Conservation (phyloP, 2,797 vertebrate species). For the Micrastur ruficollis region DNA sequence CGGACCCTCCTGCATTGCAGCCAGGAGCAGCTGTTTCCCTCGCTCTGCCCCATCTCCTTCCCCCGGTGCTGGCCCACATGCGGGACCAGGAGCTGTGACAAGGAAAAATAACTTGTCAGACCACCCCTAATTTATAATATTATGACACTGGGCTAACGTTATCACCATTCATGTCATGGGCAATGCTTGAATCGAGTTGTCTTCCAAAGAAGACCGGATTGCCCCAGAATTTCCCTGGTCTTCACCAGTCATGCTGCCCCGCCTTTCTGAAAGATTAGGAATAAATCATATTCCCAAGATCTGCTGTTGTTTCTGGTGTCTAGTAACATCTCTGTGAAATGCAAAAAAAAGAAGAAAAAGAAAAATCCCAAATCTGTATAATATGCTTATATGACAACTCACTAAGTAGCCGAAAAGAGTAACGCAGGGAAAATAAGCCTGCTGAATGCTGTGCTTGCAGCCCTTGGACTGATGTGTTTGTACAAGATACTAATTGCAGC, state of each 20-base stretch:
- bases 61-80: background rate
- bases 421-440: background rate
- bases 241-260: background rate
- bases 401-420: background rate
- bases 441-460: background rate
- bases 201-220: background rate
- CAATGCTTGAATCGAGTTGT: background rate
- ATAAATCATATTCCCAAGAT: background rate
- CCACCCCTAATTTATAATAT: background rate
- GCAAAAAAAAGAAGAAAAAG: accelerated
- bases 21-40: background rate
- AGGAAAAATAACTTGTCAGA: background rate
- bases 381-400: background rate
- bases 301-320: background rate
- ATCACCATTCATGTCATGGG: background rate
- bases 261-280: background rate
- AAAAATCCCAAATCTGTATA: background rate
- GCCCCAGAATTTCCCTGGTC: background rate
- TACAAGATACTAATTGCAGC: background rate
- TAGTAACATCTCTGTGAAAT: background rate
- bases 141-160: background rate
- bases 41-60: background rate
- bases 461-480: background rate
- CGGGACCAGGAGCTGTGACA: background rate
- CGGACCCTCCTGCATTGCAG: accelerated